Evolutionary conservation across 2,797 vertebrate species (phyloP).

Genomic region (Apogon talboti): DNA sequence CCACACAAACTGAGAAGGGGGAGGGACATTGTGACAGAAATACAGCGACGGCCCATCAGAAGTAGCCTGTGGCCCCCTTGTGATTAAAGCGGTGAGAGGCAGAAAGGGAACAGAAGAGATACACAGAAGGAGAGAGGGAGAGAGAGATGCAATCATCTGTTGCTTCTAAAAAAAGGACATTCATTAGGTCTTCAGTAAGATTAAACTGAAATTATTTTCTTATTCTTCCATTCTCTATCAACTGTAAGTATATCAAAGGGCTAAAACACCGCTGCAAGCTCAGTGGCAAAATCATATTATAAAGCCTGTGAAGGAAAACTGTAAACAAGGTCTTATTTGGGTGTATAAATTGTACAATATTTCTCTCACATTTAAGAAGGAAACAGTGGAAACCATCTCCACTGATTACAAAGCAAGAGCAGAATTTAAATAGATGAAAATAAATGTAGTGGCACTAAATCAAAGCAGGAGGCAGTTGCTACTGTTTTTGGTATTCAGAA

Average conservation of each 20-base stretch:
- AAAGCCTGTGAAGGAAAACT: background rate
- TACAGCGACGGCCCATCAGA: conserved; percentile 74
- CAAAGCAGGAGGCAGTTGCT: conserved; percentile 66
- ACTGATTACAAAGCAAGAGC: conserved; percentile 58
- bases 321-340: conserved; percentile 49
- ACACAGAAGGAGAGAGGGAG: conserved; percentile 34
- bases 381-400: conserved; percentile 33
- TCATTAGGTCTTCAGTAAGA: conserved; percentile 82
- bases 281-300: conserved; percentile 42
- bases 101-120: conserved; percentile 50
- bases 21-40: conserved; percentile 76
- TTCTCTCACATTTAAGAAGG: conserved; percentile 46
- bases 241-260: conserved; percentile 74
- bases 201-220: conserved; percentile 76
- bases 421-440: conserved; percentile 69
- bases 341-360: conserved; percentile 39
- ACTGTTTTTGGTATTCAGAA: conserved; percentile 83
- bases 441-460: conserved; percentile 67
- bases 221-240: conserved; percentile 64
- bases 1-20: conserved; percentile 61
- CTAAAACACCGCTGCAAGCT: conserved; percentile 46
- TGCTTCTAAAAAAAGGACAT: conserved; percentile 69
- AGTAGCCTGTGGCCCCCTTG: conserved; percentile 79
- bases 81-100: conserved; percentile 80
- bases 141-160: conserved; percentile 76